phyloP scores from a whole-genome alignment of 2,113 vertebrate species.

The Octodon degus region DNA sequence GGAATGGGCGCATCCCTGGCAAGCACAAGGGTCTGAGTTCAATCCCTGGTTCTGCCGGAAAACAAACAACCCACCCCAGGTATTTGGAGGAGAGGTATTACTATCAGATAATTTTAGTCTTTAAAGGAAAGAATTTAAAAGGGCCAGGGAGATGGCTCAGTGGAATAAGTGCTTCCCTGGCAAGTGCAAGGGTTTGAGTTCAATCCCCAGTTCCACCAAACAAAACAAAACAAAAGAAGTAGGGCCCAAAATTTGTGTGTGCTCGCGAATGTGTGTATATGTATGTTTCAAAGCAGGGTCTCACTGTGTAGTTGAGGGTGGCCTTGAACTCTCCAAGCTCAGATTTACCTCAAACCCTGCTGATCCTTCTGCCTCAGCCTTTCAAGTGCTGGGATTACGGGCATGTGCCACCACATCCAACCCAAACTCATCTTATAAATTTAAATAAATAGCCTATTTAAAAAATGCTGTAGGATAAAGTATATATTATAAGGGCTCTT shows the following conservation, averaged over 20 bases:
- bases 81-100: no score
- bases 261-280: not conserved
- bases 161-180: no score
- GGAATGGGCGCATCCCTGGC: no score
- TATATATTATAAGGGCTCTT: not conserved
- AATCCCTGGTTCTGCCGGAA: no score
- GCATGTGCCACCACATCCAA: not conserved
- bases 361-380: not conserved
- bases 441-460: conserved; percentile 15
- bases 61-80: no score
- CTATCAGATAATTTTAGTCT: no score
- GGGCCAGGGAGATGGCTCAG: no score
- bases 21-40: no score
- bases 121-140: no score
- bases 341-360: not conserved
- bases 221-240: not conserved
- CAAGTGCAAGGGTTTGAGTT: no score
- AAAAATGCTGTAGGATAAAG: conserved; percentile 37
- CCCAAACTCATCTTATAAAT: conserved; percentile 34
- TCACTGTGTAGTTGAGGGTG: not conserved
- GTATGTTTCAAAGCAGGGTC: not conserved
- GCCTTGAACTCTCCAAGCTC: not conserved
- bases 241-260: not conserved
- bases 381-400: not conserved
- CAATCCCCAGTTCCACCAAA: no score